Conservation (phyloP, 2,888 invertebrate species). For the Eucera pruinosa region DNA sequence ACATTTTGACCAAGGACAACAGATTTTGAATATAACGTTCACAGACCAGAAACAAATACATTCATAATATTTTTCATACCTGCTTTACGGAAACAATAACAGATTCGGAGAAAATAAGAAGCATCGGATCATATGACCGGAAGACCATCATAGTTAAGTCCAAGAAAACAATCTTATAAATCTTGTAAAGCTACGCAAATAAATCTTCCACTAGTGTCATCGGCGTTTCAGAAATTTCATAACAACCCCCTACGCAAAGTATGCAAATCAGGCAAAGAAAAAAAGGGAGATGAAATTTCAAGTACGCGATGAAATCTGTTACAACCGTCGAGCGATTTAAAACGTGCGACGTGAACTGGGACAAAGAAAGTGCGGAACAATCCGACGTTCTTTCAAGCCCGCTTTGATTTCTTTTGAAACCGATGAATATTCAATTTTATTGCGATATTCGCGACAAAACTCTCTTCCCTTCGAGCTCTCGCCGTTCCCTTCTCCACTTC, state of each 20-base stretch:
- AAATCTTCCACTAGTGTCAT: neutral
- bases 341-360: constrained; percentile 22
- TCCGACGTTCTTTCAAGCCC: constrained; percentile 31
- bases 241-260: neutral
- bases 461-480: constrained; percentile 27
- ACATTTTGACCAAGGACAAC: too few species aligned
- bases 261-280: constrained; percentile 21
- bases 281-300: constrained; percentile 16
- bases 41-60: too few species aligned
- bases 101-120: too few species aligned
- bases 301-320: constrained; percentile 11
- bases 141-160: too few species aligned
- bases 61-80: too few species aligned
- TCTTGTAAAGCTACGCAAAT: too few species aligned
- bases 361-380: constrained; percentile 37
- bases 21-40: too few species aligned
- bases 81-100: too few species aligned
- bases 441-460: constrained; percentile 36
- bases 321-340: constrained; percentile 15
- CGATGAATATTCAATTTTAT: constrained; percentile 70
- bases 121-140: too few species aligned
- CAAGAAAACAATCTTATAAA: too few species aligned
- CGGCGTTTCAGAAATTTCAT: neutral
- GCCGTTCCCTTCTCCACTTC: neutral
- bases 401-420: constrained; percentile 52